Conservation (phyloP, 2,797 vertebrate species). For the Falco rusticolus region DNA sequence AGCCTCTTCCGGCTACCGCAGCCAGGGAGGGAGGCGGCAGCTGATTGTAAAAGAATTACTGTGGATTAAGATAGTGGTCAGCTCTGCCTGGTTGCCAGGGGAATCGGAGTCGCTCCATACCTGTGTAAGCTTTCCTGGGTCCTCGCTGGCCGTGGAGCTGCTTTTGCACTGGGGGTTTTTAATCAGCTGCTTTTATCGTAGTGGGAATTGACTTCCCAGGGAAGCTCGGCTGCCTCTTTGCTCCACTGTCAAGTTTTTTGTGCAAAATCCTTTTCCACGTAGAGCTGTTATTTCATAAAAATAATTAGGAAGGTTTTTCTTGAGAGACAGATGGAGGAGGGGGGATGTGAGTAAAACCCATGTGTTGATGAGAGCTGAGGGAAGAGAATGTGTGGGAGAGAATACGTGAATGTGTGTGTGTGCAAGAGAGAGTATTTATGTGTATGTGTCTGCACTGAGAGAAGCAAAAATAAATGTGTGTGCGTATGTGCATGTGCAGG, state of each 20-base stretch:
- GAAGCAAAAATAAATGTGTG: background rate
- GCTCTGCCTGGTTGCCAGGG: background rate
- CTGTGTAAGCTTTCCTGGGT: background rate
- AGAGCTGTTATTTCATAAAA: background rate
- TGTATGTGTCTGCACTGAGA: background rate
- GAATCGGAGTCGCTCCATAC: background rate
- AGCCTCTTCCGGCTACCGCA: background rate
- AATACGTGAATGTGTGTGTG: background rate
- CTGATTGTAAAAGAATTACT: background rate
- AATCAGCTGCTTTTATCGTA: background rate
- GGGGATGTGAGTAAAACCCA: background rate
- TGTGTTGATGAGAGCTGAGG: background rate
- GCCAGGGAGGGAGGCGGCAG: background rate
- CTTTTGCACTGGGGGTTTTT: background rate
- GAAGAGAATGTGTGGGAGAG: background rate
- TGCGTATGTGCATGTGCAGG: fast-evolving
- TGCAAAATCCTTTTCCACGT: background rate
- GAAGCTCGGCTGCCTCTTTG: background rate
- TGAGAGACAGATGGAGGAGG: background rate
- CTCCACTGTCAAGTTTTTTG: background rate
- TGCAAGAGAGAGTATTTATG: background rate
- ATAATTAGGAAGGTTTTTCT: background rate
- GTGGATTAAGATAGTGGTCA: background rate
- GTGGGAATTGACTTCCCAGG: background rate
- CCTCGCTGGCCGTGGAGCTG: background rate